These are phyloP conservation scores for Pardosa pseudoannulata DNA, from an alignment of 2,888 invertebrate genomes.

Conservation along the genomic window DNA sequence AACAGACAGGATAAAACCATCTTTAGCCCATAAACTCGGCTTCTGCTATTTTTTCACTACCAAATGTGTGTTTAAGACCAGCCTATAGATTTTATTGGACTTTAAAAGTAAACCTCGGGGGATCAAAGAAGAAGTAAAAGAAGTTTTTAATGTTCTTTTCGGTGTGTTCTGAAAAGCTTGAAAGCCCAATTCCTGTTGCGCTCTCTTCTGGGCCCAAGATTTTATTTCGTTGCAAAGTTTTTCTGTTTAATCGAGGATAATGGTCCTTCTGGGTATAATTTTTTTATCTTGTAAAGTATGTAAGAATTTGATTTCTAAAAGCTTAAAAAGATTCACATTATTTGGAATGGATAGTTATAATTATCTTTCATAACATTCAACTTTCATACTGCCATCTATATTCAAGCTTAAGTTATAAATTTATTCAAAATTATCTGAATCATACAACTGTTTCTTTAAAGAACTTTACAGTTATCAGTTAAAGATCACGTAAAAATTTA, in stretches of 20 bases:
- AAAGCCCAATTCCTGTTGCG: conserved; percentile 17
- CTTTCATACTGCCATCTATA: no score
- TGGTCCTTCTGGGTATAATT: conserved; percentile 43
- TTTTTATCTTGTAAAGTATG: not conserved
- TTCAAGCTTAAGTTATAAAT: no score
- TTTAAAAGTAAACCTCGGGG: conserved; percentile 42
- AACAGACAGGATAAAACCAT: conserved; percentile 50
- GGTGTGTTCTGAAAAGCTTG: conserved; percentile 24
- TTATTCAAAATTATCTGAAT: no score
- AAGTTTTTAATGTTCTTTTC: conserved; percentile 47
- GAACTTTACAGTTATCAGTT: no score
- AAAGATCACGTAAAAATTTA: no score
- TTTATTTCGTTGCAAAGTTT: conserved; percentile 29
- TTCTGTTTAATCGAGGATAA: conserved; percentile 35
- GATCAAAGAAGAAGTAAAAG: conserved; percentile 23
- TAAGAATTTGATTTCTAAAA: not conserved
- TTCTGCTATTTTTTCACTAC: conserved; percentile 21
- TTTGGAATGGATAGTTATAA: no score
- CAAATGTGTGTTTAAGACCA: conserved; percentile 51
- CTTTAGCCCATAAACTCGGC: conserved; percentile 46
- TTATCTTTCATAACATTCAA: no score
- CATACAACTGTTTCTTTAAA: no score
- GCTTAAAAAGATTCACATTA: not conserved
- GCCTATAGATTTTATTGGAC: conserved; percentile 63
- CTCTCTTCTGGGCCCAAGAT: conserved; percentile 4